These are phyloP conservation scores for Halichondria panicea DNA, from an alignment of 37 sponge, comb jelly and placozoan genomes.

Conservation along the genomic window DNA sequence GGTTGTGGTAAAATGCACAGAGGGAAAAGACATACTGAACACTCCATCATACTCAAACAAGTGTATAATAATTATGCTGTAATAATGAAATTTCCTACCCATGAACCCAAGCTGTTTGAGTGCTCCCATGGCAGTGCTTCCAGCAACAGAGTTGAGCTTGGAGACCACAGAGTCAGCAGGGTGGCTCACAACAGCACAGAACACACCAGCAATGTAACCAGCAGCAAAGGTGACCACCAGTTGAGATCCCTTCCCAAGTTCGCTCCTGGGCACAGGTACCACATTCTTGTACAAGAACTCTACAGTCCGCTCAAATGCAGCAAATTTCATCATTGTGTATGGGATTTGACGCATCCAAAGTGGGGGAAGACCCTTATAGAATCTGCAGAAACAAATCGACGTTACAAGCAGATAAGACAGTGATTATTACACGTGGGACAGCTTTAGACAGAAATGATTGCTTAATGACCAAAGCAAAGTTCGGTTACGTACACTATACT, in stretches of 20 bases:
- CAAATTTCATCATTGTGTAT: constrained; percentile 99
- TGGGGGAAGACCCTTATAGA: constrained; percentile 96
- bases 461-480: too few species aligned
- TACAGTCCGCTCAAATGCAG: constrained; percentile 96
- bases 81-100: constrained; percentile 41
- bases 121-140: constrained; percentile 84
- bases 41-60: not conserved
- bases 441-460: too few species aligned
- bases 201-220: constrained; percentile 99
- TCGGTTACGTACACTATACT: too few species aligned
- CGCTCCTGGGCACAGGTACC: constrained; percentile 85
- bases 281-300: constrained; percentile 98
- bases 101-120: constrained; percentile 86
- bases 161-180: constrained; percentile 98
- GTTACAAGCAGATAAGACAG: too few species aligned
- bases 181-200: constrained; percentile 98
- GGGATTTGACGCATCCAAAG: constrained; percentile 99
- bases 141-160: constrained; percentile 93
- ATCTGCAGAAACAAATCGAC: constrained; percentile 40
- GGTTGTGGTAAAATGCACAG: not conserved
- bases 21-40: not conserved
- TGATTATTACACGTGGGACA: too few species aligned
- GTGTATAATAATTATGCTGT: not conserved
- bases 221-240: constrained; percentile 97
- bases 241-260: constrained; percentile 85